A percentile compares a stretch with the other conserved stretches of the same genome.
phyloP scores from a whole-genome alignment of 1,140 invertebrate genomes.

The Oryctes rhinoceros region DNA sequence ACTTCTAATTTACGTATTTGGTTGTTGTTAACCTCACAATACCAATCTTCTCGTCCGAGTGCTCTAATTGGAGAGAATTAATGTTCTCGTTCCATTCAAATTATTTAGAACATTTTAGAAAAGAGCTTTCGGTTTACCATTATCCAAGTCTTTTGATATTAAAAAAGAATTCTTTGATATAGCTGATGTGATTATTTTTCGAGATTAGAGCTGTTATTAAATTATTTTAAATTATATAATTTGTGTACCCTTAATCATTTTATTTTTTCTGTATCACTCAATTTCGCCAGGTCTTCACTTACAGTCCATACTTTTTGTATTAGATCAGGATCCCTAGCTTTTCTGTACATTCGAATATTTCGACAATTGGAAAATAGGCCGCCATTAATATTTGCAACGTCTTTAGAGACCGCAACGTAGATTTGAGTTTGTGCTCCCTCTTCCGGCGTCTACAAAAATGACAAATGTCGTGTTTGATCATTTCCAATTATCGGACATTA shows the following conservation, averaged over 20 bases:
- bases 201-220: too few species aligned
- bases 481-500: neutral
- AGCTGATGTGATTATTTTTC: too few species aligned
- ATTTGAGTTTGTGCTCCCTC: slow-evolving; percentile 19
- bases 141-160: too few species aligned
- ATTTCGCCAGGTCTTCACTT: neutral
- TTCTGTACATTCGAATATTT: neutral
- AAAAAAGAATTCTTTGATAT: too few species aligned
- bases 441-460: neutral
- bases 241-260: neutral
- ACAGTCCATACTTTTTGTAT: neutral
- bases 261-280: slow-evolving; percentile 13
- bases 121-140: too few species aligned
- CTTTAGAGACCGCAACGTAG: neutral
- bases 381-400: neutral
- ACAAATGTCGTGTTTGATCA: neutral
- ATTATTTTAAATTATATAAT: too few species aligned
- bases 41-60: too few species aligned
- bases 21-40: too few species aligned
- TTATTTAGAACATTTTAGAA: too few species aligned
- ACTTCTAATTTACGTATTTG: too few species aligned
- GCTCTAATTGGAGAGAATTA: too few species aligned
- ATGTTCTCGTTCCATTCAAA: too few species aligned
- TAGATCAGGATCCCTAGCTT: neutral
- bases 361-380: neutral